Evolutionary conservation across 1,140 invertebrate species (phyloP), one percentile per base, ranked within the genome.

Genomic region (Papilio xuthus): DNA sequence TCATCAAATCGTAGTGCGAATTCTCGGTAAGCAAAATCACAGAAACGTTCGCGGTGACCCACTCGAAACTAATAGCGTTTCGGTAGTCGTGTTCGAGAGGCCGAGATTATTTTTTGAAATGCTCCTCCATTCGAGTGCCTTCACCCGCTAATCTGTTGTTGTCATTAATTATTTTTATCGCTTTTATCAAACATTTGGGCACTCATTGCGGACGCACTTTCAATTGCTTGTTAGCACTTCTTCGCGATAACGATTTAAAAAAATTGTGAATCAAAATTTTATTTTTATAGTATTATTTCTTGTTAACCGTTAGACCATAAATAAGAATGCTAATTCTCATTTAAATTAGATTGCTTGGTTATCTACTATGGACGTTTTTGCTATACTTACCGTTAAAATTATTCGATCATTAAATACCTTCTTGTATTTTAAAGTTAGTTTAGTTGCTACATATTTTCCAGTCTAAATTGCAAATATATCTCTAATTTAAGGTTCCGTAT

Each of bases 101-200:
- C 79, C 79, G 89, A 93, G 92, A 92, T 92, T 92, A 93, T 90
- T 91, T 91, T 90, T 91, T 91, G 88, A 90, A 93, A 92, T 92
- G 90, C 89, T 92, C 87, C 92, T 93, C 90, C 85, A 93, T 82
- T 93, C 81, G 86, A 93, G 92, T 93, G 90, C 88, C 89, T 92
- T 90, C 86, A 85, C 76, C 80, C 82, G 85, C 90, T 93, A 93
- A 92, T 92, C 91, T 93, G 81, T 80, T 85, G 90, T 92, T 90
- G 90, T 90, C 89, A 93, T 90, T 93, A 92, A 93, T 93, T 93
- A 93, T 92, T 92, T 93, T 93, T 93, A 93, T 93, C 92, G 88
- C 90, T 91, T 67, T 67, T 93, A 92, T 92, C 90, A 85, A 92
- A 88, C 88, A 91, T 92, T 92, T 93, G 82, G 92, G 89, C 89